These are phyloP conservation scores for Atethmia centrago DNA, from an alignment of 2,888 invertebrate genomes.

Conservation along the genomic window DNA sequence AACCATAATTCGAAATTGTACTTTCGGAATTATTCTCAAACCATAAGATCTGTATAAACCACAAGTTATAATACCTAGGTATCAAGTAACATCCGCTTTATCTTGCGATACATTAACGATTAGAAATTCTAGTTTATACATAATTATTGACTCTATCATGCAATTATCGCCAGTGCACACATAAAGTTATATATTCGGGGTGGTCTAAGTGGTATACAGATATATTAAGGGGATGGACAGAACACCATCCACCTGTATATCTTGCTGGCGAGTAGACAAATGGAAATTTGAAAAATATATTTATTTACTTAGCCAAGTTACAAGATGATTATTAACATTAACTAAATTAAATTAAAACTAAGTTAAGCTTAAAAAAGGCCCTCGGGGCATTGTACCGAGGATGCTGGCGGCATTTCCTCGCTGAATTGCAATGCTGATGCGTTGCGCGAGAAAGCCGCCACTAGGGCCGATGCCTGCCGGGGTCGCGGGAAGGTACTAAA, in stretches of 20 bases:
- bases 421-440: too few relatives aligned
- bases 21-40: slow-evolving; percentile 20
- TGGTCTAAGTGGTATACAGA: slow-evolving; percentile 8
- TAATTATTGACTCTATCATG: slow-evolving; percentile 16
- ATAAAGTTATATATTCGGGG: slow-evolving; percentile 7
- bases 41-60: neutral
- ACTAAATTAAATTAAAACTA: too few relatives aligned
- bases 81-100: slow-evolving; percentile 25
- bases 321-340: too few relatives aligned
- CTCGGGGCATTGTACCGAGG: too few relatives aligned
- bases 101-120: neutral
- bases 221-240: neutral
- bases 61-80: neutral
- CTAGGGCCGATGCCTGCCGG: too few relatives aligned
- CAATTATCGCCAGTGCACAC: neutral
- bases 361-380: too few relatives aligned
- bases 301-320: too few relatives aligned
- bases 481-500: too few relatives aligned
- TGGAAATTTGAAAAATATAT: neutral
- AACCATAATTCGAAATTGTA: slow-evolving; percentile 33
- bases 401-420: too few relatives aligned
- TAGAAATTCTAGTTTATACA: slow-evolving; percentile 5
- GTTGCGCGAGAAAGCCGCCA: too few relatives aligned
- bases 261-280: neutral
- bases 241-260: neutral